Evolutionary conservation across 1,140 invertebrate species (phyloP), one percentile per base, ranked within the genome.

Genomic region (Saxidomus purpurata): DNA sequence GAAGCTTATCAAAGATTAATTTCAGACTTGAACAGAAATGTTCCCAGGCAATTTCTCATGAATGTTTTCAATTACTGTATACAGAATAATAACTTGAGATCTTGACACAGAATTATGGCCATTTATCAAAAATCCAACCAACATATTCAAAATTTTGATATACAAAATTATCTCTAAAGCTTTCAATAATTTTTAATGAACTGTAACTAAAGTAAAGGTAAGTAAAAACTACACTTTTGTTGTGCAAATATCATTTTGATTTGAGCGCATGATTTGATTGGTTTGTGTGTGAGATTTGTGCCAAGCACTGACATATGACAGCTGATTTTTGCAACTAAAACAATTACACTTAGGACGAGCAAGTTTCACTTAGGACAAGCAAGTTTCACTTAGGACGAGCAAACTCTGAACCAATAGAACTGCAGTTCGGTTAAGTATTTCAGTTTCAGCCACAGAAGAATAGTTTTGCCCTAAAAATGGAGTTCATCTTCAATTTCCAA

Each of bases 321-420:
- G 55, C 55, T 82, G 80, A 82, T 22, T 43, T 63, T 40, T 82
- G 55, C 47, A 61, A 79, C 76, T 79, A 79, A 79, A 43, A 40
- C 9, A 43, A n/a, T n/a, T n/a, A n/a, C n/a, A n/a, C n/a, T n/a
- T n/a, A n/a, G n/a, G n/a, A n/a, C n/a, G n/a, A n/a, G 43, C 43
- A 43, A 15, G 15, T n/a, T n/a, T n/a, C n/a, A n/a, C n/a, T n/a
- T n/a, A n/a, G n/a, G n/a, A n/a, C n/a, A n/a, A n/a, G 43, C 43
- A 43, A 15, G 15, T 43, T 43, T 43, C 15, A 4, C 4, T 43
- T 15, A 43, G 43, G 15, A 43, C 15, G 43, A 43, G 4, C 6
- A 43, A 43, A 43, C 43, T 43, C 15, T 43, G 43, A 4, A 43
- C 43, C 43, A 43, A 43, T 43, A 8, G 15, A 8, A 43, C 43